Evolutionary conservation across 2,113 vertebrate genomes (phyloP).

Genomic region (Cygnus atratus): DNA sequence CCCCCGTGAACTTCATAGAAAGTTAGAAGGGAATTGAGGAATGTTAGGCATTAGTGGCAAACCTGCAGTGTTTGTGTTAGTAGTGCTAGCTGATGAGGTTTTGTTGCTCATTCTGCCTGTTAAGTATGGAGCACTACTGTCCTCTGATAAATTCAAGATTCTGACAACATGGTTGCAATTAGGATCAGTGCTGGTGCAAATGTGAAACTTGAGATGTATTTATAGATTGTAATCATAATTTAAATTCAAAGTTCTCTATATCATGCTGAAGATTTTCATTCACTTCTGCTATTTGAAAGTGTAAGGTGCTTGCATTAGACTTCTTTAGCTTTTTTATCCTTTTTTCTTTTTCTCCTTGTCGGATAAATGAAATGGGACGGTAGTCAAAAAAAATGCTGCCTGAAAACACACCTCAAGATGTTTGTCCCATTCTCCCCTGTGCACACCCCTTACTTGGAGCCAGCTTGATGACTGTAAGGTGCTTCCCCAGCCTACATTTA

Average conservation of each 20-base stretch:
- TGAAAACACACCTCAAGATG: background rate
- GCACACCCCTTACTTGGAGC: background rate
- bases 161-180: background rate
- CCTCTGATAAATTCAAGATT: background rate
- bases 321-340: background rate
- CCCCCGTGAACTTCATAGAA: background rate
- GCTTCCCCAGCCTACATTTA: background rate
- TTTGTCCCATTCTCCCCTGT: background rate
- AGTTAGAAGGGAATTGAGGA: background rate
- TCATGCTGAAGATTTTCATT: background rate
- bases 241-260: background rate
- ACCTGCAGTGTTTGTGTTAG: background rate
- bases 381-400: background rate
- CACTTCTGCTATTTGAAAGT: background rate
- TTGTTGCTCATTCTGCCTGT: background rate
- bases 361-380: background rate
- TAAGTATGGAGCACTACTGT: background rate
- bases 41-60: background rate
- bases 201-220: background rate
- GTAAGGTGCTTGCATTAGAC: background rate
- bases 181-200: background rate
- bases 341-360: accelerated
- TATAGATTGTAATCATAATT: background rate
- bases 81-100: background rate
- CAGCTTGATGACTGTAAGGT: background rate